Evolutionary conservation across 2,113 vertebrate species (phyloP).

Genomic region (Apteryx owenii): DNA sequence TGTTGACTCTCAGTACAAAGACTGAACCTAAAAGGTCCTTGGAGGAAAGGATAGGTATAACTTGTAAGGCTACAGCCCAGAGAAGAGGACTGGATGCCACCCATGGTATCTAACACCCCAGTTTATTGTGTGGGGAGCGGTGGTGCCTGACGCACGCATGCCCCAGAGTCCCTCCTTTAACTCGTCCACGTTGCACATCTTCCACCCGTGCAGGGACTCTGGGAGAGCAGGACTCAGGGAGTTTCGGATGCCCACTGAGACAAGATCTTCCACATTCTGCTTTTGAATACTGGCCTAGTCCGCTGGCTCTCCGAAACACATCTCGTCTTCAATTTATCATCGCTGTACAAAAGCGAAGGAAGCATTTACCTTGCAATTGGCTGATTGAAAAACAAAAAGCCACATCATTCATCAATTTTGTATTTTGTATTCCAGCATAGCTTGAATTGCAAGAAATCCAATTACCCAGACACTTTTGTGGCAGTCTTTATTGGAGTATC

Average conservation of each 20-base stretch:
- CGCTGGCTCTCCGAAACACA: background rate
- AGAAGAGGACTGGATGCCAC: background rate
- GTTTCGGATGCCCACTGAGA: background rate
- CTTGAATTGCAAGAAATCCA: background rate
- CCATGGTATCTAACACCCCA: too few species aligned
- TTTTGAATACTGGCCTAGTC: background rate
- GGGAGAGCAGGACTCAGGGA: background rate
- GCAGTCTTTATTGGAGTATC: background rate
- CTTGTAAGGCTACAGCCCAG: background rate
- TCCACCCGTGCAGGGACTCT: accelerated
- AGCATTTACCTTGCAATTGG: background rate
- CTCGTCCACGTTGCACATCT: background rate
- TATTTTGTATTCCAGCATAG: background rate
- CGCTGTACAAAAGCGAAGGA: background rate
- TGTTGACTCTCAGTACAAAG: background rate
- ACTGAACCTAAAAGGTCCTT: background rate
- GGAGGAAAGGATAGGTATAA: background rate
- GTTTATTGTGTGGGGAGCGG: too few species aligned
- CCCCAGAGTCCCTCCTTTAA: background rate
- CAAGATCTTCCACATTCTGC: background rate
- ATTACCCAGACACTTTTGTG: background rate
- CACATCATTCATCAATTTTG: background rate
- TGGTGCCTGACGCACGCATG: too few species aligned
- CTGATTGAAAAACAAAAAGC: background rate
- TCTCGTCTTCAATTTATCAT: background rate